Evolutionary conservation across 2,888 invertebrate species (phyloP), one percentile per base, ranked within the genome.

Genomic region (Xestia sexstrigata): DNA sequence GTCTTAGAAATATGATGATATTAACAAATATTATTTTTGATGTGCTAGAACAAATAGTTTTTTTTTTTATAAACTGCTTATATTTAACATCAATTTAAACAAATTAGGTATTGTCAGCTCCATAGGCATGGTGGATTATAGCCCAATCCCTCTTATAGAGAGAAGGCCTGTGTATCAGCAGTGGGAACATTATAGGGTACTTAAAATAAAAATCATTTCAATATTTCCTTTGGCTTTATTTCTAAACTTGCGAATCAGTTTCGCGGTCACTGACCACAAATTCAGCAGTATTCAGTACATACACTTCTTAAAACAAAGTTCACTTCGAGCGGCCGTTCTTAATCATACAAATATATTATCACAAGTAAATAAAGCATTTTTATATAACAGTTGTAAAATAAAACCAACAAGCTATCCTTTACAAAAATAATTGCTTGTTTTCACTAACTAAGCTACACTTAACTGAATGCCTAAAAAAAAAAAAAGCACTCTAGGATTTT

Each of bases 211-310:
- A 78, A 76, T 35, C 39, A 89, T 90, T 90, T 89, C 15, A 88
- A 93, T 94, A 94, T 94, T 94, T 94, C 94, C 94, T 95, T 95
- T 95, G 95, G 94, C 91, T 94, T 92, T 91, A 93, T 92, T 87
- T 81, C 86, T 87, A 83, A 83, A 89, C 79, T 81, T 81, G 83
- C 78, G 80, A 78, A 82, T 76, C 86, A 85, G 77, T 84, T 47
- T 83, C 85, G 88, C 81, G 79, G 82, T 70, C 79, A 80, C 78
- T 69, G 83, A 85, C 89, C 89, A 89, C 87, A 89, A 77, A 83
- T 88, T 80, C 77, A 79, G 79, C 68, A n/a, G 7, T 63, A 8
- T 15, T 65, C 42, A 42, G 42, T 79, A 82, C 76, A 84, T 87
- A 79, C 78, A 82, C 78, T 78, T 78, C 66, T 71, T 70, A 80